Percentiles rank a stretch among this genome's conserved stretches.
Conservation (phyloP, 2,113 vertebrate species). For the Aldabrachelys gigantea region DNA sequence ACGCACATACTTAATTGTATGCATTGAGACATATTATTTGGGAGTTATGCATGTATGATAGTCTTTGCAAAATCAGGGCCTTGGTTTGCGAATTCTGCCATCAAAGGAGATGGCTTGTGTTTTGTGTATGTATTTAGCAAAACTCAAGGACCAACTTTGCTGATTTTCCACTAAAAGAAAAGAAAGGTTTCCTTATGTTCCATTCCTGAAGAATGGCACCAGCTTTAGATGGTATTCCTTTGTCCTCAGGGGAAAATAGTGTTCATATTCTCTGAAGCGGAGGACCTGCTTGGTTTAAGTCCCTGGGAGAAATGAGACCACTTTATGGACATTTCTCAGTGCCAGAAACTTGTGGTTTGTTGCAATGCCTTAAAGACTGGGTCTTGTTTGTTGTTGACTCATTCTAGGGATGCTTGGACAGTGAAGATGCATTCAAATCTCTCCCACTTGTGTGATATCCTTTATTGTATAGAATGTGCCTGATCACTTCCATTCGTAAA, state of each 20-base stretch:
- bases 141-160: neutral
- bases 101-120: neutral
- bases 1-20: neutral
- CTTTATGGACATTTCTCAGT: neutral
- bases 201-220: neutral
- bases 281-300: neutral
- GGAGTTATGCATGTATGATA: neutral
- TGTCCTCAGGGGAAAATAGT: neutral
- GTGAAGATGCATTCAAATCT: neutral
- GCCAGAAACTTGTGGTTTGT: neutral
- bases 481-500: neutral
- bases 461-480: neutral
- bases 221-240: neutral
- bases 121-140: neutral
- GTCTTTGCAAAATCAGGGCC: neutral
- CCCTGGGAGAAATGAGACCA: neutral
- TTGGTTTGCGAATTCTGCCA: neutral
- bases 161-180: neutral
- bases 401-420: neutral
- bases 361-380: neutral
- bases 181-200: neutral
- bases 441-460: neutral
- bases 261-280: neutral
- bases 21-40: neutral
- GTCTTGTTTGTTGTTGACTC: neutral